Conservation (phyloP, 2,797 vertebrate species). For the Enteromius viviparus region DNA sequence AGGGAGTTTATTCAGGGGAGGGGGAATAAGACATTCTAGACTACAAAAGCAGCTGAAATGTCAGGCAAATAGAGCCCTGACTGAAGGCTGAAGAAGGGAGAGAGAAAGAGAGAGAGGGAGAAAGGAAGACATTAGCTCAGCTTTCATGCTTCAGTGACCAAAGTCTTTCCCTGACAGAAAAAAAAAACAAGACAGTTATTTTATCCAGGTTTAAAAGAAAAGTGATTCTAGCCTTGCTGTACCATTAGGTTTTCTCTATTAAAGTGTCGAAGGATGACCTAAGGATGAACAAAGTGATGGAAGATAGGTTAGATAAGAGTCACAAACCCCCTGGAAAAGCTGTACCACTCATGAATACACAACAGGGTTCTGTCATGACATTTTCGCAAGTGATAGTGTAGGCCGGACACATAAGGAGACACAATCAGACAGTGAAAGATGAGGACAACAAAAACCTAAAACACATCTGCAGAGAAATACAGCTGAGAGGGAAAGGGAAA, state of each 20-base stretch:
- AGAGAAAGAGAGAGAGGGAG: slow-evolving; percentile 35
- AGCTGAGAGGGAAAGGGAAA: not conserved
- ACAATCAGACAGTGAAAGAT: slow-evolving; percentile 60
- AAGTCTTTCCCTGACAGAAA: slow-evolving; percentile 53
- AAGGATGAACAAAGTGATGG: slow-evolving; percentile 10
- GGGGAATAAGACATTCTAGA: slow-evolving; percentile 63
- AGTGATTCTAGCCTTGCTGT: slow-evolving; percentile 40
- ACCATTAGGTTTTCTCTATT: slow-evolving; percentile 27
- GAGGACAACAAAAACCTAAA: slow-evolving; percentile 23
- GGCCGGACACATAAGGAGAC: slow-evolving; percentile 58
- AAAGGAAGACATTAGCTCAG: slow-evolving; percentile 52
- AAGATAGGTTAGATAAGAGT: slow-evolving; percentile 47
- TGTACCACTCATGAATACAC: slow-evolving; percentile 64
- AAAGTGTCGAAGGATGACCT: not conserved
- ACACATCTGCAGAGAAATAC: slow-evolving; percentile 4
- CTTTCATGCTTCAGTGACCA: slow-evolving; percentile 52
- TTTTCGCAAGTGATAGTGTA: slow-evolving; percentile 68
- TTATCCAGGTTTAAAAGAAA: slow-evolving; percentile 42
- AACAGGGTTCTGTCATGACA: slow-evolving; percentile 61
- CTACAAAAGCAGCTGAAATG: slow-evolving; percentile 56
- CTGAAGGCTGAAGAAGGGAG: slow-evolving; percentile 53
- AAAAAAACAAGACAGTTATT: slow-evolving; percentile 50
- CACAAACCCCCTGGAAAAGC: slow-evolving; percentile 51
- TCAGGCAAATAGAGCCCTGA: slow-evolving; percentile 64
- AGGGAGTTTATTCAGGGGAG: slow-evolving; percentile 35